phyloP scores from a whole-genome alignment of 2,888 invertebrate genomes.

The Euzetes globulus region DNA sequence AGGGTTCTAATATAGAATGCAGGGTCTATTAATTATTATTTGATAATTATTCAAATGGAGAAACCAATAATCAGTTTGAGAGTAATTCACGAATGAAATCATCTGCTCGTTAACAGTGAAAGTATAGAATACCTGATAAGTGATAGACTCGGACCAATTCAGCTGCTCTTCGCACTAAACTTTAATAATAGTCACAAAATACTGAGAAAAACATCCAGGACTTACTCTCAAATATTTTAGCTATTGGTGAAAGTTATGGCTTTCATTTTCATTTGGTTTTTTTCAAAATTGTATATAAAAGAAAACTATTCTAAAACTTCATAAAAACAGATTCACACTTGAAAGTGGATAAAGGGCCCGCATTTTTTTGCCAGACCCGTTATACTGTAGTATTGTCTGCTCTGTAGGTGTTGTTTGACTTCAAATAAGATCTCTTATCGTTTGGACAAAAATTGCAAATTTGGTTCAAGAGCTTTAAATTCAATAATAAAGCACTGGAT shows the following conservation, averaged over 20 bases:
- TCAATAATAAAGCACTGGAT: neutral
- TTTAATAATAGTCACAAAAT: neutral
- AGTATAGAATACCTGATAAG: neutral
- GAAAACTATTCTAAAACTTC: neutral
- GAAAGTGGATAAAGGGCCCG: constrained; percentile 3
- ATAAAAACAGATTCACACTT: neutral
- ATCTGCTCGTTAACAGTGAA: neutral
- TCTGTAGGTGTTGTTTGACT: neutral
- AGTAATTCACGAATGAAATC: constrained; percentile 1
- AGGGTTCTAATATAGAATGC: too few species aligned
- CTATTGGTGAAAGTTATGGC: too few species aligned
- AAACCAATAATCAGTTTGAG: neutral
- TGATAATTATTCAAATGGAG: neutral
- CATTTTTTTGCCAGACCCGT: neutral
- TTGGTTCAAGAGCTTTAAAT: constrained; percentile 13
- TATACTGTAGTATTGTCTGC: constrained; percentile 9
- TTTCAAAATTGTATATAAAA: neutral
- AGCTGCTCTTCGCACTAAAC: neutral
- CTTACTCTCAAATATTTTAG: too few species aligned
- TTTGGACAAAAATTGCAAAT: neutral
- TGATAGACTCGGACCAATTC: neutral
- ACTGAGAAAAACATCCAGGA: too few species aligned
- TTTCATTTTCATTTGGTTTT: too few species aligned
- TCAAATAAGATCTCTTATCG: constrained; percentile 6
- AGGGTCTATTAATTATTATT: neutral